Conservation (phyloP, 2,797 vertebrate species). For the Malacoctenus gilli region DNA sequence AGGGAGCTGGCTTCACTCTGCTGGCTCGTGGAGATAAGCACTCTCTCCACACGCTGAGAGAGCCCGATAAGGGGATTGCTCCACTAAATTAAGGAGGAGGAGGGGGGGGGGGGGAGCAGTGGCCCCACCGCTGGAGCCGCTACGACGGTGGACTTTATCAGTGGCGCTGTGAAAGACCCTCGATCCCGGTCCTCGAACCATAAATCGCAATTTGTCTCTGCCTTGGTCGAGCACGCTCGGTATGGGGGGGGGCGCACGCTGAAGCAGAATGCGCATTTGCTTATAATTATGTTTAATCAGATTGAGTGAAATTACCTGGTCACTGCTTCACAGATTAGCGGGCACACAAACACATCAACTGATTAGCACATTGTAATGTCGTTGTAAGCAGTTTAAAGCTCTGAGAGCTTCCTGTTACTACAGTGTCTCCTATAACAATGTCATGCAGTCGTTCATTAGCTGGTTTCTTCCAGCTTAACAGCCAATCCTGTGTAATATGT, state of each 20-base stretch:
- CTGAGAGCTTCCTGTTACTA: not conserved
- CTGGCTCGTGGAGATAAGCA: conserved; percentile 89
- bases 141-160: conserved; percentile 77
- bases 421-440: not conserved
- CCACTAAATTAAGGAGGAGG: conserved; percentile 74
- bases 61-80: conserved; percentile 89
- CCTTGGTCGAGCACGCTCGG: conserved; percentile 40
- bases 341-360: too few species aligned
- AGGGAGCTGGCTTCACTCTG: conserved; percentile 87
- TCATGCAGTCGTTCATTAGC: not conserved
- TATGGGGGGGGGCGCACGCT: conserved; percentile 4
- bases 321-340: not conserved
- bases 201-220: conserved; percentile 65
- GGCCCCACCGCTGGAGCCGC: conserved; percentile 71
- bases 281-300: conserved; percentile 33
- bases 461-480: not conserved
- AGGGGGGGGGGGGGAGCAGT: conserved; percentile 50
- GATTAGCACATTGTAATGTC: conserved; percentile 1
- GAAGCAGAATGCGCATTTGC: conserved; percentile 25
- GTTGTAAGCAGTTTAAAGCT: conserved; percentile 3
- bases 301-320: not conserved
- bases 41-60: conserved; percentile 90
- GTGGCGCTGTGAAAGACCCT: conserved; percentile 67
- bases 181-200: conserved; percentile 52
- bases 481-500: not conserved